Conservation (phyloP, 2,888 invertebrate genomes). For the Anthophora plumipes region DNA sequence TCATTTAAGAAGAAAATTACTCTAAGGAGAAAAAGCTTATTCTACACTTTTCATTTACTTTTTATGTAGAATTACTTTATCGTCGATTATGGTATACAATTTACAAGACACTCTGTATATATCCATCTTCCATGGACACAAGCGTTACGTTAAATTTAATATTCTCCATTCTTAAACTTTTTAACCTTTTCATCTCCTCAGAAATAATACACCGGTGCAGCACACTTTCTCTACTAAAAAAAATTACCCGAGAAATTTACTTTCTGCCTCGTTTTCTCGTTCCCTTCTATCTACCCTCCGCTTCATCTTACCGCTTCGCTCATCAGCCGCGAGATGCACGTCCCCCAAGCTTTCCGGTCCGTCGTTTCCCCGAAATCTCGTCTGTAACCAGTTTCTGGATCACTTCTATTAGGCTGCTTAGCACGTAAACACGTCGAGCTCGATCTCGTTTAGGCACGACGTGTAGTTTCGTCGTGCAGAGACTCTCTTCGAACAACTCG, state of each 20-base stretch:
- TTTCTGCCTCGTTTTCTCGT: not conserved
- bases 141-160: too few relatives aligned
- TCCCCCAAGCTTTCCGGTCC: conserved; percentile 19
- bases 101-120: too few relatives aligned
- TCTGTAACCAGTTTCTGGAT: conserved; percentile 75
- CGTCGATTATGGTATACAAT: too few relatives aligned
- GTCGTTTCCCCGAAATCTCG: conserved; percentile 64
- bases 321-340: conserved; percentile 40
- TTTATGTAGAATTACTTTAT: too few relatives aligned
- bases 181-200: too few relatives aligned
- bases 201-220: too few relatives aligned
- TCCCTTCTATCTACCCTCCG: not conserved
- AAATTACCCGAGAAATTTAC: not conserved
- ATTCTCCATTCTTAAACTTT: too few relatives aligned
- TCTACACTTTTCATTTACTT: too few relatives aligned
- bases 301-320: conserved; percentile 21
- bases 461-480: conserved; percentile 45
- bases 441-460: conserved; percentile 77
- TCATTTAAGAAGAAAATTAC: too few relatives aligned
- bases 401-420: conserved; percentile 80
- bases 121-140: too few relatives aligned
- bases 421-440: conserved; percentile 79
- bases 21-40: too few relatives aligned
- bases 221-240: too few relatives aligned
- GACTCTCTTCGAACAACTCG: conserved; percentile 26